A percentile compares a stretch with the other conserved stretches of the same genome.
Conservation (phyloP, 2,797 vertebrate genomes). For the Zalophus californianus region DNA sequence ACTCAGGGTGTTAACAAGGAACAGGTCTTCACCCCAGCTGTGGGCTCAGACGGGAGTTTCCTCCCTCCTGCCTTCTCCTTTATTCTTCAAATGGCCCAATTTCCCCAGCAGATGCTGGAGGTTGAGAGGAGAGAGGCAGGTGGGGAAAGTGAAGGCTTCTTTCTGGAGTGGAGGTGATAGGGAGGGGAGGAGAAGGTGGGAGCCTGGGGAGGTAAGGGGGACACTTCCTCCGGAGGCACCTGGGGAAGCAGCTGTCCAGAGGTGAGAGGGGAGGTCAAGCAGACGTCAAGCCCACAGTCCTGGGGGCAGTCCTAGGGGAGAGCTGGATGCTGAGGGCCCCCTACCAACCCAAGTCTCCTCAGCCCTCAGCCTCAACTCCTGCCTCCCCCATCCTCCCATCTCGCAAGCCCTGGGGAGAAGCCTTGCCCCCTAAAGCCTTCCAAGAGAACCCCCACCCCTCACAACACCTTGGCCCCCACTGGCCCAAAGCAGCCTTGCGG, state of each 20-base stretch:
- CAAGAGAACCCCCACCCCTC: background rate
- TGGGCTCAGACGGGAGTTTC: slow-evolving; percentile 39
- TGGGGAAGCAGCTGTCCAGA: background rate
- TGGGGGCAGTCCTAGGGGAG: background rate
- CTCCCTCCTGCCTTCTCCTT: slow-evolving; percentile 69
- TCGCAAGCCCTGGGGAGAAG: background rate
- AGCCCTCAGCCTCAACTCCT: background rate
- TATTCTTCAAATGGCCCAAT: slow-evolving; percentile 78
- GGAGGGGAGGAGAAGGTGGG: background rate
- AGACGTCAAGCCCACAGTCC: background rate
- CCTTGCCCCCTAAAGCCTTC: background rate
- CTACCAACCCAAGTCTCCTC: background rate
- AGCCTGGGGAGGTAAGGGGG: background rate
- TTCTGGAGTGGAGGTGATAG: slow-evolving; percentile 3
- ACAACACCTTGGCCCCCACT: background rate
- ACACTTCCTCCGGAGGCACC: background rate
- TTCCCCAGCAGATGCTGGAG: slow-evolving; percentile 71
- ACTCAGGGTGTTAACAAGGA: slow-evolving; percentile 73
- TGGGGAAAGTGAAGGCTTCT: slow-evolving; percentile 32
- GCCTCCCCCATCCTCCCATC: background rate
- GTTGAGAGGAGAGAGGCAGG: slow-evolving; percentile 12
- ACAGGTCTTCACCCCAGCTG: slow-evolving; percentile 74
- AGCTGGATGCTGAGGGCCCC: background rate
- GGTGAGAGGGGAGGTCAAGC: background rate
- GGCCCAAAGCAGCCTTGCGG: background rate